Evolutionary conservation across 92 coral and sea anemone genomes (phyloP).

Genomic region (Ricordea florida): DNA sequence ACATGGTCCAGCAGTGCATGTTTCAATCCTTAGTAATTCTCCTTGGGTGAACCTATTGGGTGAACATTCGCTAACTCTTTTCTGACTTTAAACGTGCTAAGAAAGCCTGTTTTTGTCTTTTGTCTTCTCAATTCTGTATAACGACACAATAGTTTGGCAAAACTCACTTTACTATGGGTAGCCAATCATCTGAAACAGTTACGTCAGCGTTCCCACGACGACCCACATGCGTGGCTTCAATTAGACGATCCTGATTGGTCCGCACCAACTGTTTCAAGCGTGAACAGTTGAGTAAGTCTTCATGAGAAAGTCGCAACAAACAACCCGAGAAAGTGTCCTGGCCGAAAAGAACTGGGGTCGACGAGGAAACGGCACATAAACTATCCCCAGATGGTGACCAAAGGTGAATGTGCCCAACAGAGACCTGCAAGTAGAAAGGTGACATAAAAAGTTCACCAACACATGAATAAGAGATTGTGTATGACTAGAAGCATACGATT

Average conservation of each 20-base stretch:
- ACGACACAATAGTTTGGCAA: not conserved
- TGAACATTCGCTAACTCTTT: too few relatives aligned
- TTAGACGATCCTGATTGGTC: slow-evolving; percentile 75
- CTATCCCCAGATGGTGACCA: slow-evolving; percentile 76
- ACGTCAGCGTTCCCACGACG: slow-evolving; percentile 85
- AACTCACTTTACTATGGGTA: slow-evolving; percentile 76
- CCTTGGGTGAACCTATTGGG: too few relatives aligned
- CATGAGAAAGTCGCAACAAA: slow-evolving; percentile 63
- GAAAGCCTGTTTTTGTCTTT: too few relatives aligned
- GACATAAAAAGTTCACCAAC: too few relatives aligned
- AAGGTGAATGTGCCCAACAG: slow-evolving; percentile 61
- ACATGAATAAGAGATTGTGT: too few relatives aligned
- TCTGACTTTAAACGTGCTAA: too few relatives aligned
- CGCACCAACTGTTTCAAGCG: slow-evolving; percentile 65
- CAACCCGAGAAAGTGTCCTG: slow-evolving; percentile 80
- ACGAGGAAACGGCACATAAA: slow-evolving; percentile 63
- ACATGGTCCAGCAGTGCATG: too few relatives aligned
- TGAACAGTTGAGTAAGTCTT: slow-evolving; percentile 92
- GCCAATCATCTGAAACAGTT: slow-evolving; percentile 74
- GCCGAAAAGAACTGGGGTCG: slow-evolving; percentile 75
- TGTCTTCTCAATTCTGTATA: too few relatives aligned
- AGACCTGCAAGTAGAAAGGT: slow-evolving; percentile 33
- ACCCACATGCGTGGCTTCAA: slow-evolving; percentile 88
- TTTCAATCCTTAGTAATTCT: too few relatives aligned
- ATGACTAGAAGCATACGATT: too few relatives aligned